Evolutionary conservation across 2,888 invertebrate genomes (phyloP).

Genomic region (Cephus runcator): DNA sequence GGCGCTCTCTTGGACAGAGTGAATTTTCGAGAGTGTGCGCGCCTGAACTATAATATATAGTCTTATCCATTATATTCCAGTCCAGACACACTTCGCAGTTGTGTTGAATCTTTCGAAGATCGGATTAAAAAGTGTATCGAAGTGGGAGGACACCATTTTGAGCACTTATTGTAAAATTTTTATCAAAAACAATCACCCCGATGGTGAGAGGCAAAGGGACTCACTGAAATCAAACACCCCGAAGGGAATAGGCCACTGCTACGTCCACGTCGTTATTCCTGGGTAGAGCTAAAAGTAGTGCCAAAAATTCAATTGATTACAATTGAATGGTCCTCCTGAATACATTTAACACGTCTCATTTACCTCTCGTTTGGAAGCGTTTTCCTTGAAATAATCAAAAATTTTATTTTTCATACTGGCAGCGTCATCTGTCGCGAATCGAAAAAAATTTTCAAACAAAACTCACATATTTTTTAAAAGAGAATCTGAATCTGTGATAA

Average conservation of each 20-base stretch:
- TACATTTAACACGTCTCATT: too few species aligned
- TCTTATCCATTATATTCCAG: too few species aligned
- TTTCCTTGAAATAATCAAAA: too few species aligned
- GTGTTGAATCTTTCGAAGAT: neutral
- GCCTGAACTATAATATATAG: too few species aligned
- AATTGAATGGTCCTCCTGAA: too few species aligned
- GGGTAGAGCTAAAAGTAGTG: constrained; percentile 14
- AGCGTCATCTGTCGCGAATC: too few species aligned
- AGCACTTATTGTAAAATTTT: neutral
- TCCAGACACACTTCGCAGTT: neutral
- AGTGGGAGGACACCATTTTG: neutral
- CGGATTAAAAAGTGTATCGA: constrained; percentile 5
- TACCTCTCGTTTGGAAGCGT: too few species aligned
- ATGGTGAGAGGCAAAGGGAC: constrained; percentile 15
- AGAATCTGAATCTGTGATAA: too few species aligned
- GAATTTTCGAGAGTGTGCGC: neutral
- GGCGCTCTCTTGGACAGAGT: constrained; percentile 32
- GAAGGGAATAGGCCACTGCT: neutral
- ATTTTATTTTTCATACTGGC: too few species aligned
- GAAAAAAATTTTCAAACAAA: too few species aligned
- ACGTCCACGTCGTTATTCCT: constrained; percentile 12
- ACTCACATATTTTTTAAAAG: too few species aligned
- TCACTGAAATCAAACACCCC: constrained; percentile 8
- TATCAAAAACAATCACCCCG: neutral
- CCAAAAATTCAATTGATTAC: too few species aligned